These are phyloP conservation scores for Sesamia nonagrioides DNA, from an alignment of 1,140 invertebrate genomes.

Conservation along the genomic window DNA sequence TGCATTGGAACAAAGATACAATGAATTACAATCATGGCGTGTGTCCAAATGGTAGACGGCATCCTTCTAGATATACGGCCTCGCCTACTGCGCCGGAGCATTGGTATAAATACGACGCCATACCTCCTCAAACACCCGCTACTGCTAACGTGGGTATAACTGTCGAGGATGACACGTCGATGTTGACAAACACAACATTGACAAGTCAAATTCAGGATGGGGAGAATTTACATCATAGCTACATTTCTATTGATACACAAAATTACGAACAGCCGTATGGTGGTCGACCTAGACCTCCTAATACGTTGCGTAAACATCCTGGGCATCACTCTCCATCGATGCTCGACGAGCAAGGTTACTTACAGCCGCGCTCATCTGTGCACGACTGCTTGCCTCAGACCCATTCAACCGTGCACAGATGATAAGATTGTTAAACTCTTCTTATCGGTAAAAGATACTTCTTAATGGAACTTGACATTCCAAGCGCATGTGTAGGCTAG, in stretches of 20 bases:
- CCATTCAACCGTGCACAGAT: slow-evolving; percentile 82
- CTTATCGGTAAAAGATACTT: slow-evolving; percentile 81
- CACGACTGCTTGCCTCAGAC: slow-evolving; percentile 84
- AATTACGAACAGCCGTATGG: slow-evolving; percentile 85
- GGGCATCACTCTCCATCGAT: slow-evolving; percentile 78
- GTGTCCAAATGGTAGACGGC: slow-evolving; percentile 82
- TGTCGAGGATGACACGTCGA: slow-evolving; percentile 85
- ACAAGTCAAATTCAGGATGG: slow-evolving; percentile 85
- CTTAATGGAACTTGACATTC: slow-evolving; percentile 85
- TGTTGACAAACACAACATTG: slow-evolving; percentile 85
- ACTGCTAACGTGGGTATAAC: slow-evolving; percentile 73
- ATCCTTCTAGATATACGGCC: slow-evolving; percentile 85
- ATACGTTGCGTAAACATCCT: slow-evolving; percentile 79
- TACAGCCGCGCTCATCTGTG: slow-evolving; percentile 84
- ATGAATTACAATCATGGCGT: slow-evolving; percentile 83
- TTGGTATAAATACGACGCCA: slow-evolving; percentile 87
- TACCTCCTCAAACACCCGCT: slow-evolving; percentile 83
- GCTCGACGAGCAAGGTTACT: slow-evolving; percentile 86
- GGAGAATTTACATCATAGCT: slow-evolving; percentile 85
- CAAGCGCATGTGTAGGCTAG: slow-evolving; percentile 81
- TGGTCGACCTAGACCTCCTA: slow-evolving; percentile 78
- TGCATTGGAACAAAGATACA: slow-evolving; percentile 87
- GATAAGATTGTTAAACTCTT: slow-evolving; percentile 74
- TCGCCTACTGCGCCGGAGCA: slow-evolving; percentile 86
- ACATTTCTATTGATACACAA: slow-evolving; percentile 86